Conservation (phyloP, 2,888 invertebrate genomes). For the Chironomus riparius region DNA sequence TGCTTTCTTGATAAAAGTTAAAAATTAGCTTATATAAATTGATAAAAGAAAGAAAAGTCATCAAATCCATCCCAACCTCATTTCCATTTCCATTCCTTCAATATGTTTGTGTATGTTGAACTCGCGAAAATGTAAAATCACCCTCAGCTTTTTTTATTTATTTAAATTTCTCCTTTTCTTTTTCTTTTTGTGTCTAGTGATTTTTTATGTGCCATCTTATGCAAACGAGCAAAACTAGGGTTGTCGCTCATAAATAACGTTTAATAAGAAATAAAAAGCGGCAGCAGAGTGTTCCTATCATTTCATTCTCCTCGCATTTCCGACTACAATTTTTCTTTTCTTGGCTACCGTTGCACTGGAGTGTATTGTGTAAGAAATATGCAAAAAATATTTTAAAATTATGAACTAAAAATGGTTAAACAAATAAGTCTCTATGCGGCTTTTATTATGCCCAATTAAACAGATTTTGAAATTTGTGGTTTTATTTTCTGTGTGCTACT, state of each 20-base stretch:
- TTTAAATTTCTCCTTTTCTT: slow-evolving; percentile 1
- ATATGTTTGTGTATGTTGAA: slow-evolving; percentile 4
- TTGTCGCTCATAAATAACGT: slow-evolving; percentile 26
- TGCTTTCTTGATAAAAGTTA: too few relatives aligned
- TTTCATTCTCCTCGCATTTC: background rate
- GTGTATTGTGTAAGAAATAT: background rate
- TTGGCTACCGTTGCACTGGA: background rate
- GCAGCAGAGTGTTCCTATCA: slow-evolving; percentile 17
- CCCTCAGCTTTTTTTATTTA: slow-evolving; percentile 10
- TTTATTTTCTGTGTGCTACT: background rate
- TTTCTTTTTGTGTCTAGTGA: slow-evolving; percentile 18
- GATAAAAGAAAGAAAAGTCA: too few relatives aligned
- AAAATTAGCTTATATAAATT: too few relatives aligned
- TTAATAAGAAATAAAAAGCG: slow-evolving; percentile 21
- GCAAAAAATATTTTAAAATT: slow-evolving; percentile 9
- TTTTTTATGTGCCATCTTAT: slow-evolving; percentile 26
- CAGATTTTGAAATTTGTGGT: slow-evolving; percentile 4
- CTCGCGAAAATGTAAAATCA: slow-evolving; percentile 15
- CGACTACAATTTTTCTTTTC: background rate
- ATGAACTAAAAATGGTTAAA: slow-evolving; percentile 21
- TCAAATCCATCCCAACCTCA: too few relatives aligned
- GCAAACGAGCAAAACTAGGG: slow-evolving; percentile 18
- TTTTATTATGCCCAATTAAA: slow-evolving; percentile 26
- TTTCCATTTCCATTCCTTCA: background rate
- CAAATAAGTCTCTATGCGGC: slow-evolving; percentile 16